Evolutionary conservation across 2,113 vertebrate species (phyloP).

Genomic region (Enhydra lutris): DNA sequence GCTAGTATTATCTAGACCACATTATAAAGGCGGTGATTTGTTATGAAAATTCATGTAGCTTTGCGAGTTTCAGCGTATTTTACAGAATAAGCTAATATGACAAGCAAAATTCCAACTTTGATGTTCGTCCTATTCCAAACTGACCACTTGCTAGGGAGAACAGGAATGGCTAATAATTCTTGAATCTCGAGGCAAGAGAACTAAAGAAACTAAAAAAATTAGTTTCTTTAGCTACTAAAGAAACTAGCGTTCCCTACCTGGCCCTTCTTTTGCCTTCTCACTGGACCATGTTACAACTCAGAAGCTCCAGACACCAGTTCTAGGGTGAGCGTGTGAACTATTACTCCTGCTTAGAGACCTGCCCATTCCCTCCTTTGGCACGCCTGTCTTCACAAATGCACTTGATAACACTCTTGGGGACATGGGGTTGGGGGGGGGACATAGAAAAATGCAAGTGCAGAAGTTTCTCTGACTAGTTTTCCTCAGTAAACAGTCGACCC

Average conservation of each 20-base stretch:
- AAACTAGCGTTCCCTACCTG: background rate
- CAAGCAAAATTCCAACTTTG: background rate
- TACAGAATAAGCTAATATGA: constrained; percentile 21
- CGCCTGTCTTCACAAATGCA: background rate
- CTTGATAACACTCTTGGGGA: background rate
- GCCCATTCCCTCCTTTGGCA: background rate
- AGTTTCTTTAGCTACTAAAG: background rate
- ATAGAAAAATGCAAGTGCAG: constrained; percentile 1
- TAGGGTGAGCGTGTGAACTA: background rate
- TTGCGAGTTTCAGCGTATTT: constrained; percentile 6
- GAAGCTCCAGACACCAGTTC: background rate
- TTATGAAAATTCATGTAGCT: background rate
- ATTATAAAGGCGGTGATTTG: background rate
- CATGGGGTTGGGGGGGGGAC: background rate
- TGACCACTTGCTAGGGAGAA: background rate
- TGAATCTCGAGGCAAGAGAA: background rate
- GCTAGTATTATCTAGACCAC: background rate
- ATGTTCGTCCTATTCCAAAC: background rate
- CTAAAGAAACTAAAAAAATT: no score
- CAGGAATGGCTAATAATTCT: background rate
- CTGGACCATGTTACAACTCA: background rate
- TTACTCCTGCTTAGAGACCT: background rate
- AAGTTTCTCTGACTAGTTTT: constrained; percentile 34
- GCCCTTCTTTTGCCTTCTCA: background rate
- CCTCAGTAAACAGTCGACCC: constrained; percentile 59